phyloP scores from a whole-genome alignment of 2,888 invertebrate genomes.

The Scaptomyza flava region DNA sequence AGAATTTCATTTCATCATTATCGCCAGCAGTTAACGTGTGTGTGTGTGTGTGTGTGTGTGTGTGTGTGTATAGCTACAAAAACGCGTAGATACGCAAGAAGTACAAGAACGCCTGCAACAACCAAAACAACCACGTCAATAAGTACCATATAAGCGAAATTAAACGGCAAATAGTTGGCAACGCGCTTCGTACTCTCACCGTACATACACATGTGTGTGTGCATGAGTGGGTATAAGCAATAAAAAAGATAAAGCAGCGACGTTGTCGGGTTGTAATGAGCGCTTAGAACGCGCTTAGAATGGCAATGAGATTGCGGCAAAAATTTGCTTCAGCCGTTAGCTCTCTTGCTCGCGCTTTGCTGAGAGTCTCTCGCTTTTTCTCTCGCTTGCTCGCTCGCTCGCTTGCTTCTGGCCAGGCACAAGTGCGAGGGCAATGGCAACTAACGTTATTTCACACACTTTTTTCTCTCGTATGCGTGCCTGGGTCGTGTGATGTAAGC shows the following conservation, averaged over 20 bases:
- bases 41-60: conserved; percentile 20
- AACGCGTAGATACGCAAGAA: conserved; percentile 59
- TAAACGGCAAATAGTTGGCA: conserved; percentile 80
- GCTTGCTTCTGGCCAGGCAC: conserved; percentile 24
- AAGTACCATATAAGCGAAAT: conserved; percentile 78
- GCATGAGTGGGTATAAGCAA: conserved; percentile 23
- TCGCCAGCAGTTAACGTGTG: conserved; percentile 28
- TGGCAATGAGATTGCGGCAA: conserved; percentile 74
- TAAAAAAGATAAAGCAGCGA: conserved; percentile 53
- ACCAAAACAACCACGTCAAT: conserved; percentile 45
- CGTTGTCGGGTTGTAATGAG: conserved; percentile 56
- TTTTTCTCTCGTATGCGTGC: conserved; percentile 23
- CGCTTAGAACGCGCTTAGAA: conserved; percentile 80
- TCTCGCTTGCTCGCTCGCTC: conserved; percentile 7
- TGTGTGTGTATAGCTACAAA: conserved; percentile 28
- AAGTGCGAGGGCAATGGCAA: conserved; percentile 67
- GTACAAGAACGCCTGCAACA: conserved; percentile 32
- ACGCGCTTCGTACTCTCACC: conserved; percentile 56
- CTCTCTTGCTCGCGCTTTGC: conserved; percentile 7
- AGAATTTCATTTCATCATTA: conserved; percentile 71
- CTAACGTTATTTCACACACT: conserved; percentile 78
- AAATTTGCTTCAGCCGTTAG: conserved; percentile 16
- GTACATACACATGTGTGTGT: not conserved
- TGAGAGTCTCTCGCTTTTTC: not conserved
- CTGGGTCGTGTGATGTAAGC: conserved; percentile 68